Conservation (phyloP, 2,113 vertebrate genomes). For the Psilopsiagon aurifrons region DNA sequence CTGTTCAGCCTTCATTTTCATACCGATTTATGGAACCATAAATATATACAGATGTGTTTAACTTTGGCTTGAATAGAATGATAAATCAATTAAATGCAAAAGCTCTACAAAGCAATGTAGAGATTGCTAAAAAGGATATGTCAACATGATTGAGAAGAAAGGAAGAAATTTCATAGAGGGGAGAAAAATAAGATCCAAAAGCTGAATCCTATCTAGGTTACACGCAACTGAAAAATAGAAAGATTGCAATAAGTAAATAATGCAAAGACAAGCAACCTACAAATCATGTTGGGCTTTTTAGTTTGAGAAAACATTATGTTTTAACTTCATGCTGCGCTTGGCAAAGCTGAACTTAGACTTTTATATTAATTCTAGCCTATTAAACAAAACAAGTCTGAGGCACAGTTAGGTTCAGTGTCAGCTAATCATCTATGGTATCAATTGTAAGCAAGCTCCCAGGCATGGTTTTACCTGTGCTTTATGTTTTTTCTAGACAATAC, state of each 20-base stretch:
- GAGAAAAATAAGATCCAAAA: background rate
- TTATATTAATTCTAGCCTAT: background rate
- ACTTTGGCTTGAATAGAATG: background rate
- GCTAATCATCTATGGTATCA: background rate
- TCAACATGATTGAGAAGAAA: background rate
- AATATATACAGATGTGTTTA: background rate
- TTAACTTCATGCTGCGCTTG: background rate
- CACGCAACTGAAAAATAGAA: background rate
- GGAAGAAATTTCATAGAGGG: background rate
- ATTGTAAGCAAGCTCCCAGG: background rate
- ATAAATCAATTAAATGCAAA: background rate
- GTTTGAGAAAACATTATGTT: background rate
- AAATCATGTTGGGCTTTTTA: background rate
- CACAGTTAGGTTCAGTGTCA: background rate
- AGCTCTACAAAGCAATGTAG: background rate
- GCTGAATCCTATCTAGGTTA: background rate
- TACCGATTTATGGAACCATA: background rate
- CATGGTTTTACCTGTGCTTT: background rate
- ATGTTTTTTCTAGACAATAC: background rate
- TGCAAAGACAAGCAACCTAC: background rate
- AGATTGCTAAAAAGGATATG: background rate
- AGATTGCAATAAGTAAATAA: background rate
- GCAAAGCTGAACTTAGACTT: background rate
- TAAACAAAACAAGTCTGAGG: background rate
- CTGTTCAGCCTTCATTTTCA: background rate